phyloP scores from a whole-genome alignment of 2,888 invertebrate genomes.

The Cerceris rybyensis region DNA sequence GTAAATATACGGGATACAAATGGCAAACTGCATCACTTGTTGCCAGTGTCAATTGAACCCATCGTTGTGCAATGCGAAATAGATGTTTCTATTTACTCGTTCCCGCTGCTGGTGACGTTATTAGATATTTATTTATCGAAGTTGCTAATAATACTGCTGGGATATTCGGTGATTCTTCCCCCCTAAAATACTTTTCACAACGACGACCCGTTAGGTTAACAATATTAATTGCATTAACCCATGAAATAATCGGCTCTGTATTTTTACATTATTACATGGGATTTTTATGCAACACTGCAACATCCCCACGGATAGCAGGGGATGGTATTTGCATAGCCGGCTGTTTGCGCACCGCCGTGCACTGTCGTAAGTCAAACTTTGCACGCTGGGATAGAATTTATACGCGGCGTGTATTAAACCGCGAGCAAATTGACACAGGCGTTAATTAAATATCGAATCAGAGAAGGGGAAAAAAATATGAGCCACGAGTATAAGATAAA shows the following conservation, averaged over 20 bases:
- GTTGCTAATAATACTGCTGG: not conserved
- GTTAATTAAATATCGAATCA: not conserved
- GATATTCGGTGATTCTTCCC: not conserved
- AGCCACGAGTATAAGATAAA: too few species aligned
- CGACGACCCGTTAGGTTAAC: not conserved
- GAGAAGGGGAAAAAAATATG: too few species aligned
- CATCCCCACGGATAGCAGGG: too few species aligned
- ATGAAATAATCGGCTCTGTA: not conserved
- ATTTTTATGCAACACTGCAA: not conserved
- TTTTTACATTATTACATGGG: not conserved
- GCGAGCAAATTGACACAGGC: too few species aligned
- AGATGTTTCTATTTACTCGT: constrained; percentile 4
- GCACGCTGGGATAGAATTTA: not conserved
- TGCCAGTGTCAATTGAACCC: constrained; percentile 18
- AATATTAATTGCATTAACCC: not conserved
- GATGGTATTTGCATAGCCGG: too few species aligned
- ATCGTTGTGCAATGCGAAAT: not conserved
- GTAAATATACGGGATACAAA: not conserved
- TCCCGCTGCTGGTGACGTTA: not conserved
- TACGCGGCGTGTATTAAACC: not conserved
- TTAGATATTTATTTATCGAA: constrained; percentile 7
- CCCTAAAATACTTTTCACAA: not conserved
- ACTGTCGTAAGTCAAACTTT: not conserved
- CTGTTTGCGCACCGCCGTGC: not conserved
- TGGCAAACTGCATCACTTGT: constrained; percentile 15